These are phyloP conservation scores for Tolmerus cingulatus DNA, from an alignment of 2,888 invertebrate genomes.

Conservation along the genomic window DNA sequence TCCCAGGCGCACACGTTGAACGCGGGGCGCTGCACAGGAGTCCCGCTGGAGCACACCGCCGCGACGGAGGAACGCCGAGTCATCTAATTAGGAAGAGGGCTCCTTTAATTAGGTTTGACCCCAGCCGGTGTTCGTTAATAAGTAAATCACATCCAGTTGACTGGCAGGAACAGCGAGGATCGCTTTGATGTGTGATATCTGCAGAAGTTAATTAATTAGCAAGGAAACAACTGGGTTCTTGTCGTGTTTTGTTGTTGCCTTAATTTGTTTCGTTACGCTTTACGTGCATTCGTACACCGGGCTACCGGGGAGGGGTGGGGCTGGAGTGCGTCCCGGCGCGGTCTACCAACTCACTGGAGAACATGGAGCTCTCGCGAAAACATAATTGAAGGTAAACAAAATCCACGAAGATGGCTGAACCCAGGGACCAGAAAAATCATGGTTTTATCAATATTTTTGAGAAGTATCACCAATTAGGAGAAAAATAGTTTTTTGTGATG, in stretches of 20 bases:
- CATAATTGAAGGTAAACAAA: background rate
- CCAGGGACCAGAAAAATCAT: background rate
- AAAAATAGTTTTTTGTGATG: background rate
- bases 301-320: background rate
- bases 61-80: background rate
- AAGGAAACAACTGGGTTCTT: slow-evolving; percentile 32
- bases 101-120: slow-evolving; percentile 47
- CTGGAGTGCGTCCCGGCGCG: background rate
- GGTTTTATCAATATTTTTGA: background rate
- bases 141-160: slow-evolving; percentile 47
- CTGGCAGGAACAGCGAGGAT: slow-evolving; percentile 27
- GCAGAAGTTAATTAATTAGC: slow-evolving; percentile 47
- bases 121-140: slow-evolving; percentile 46
- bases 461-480: background rate
- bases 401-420: background rate
- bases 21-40: background rate
- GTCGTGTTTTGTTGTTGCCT: slow-evolving; percentile 18
- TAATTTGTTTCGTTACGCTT: slow-evolving; percentile 36
- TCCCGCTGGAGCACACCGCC: background rate
- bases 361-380: background rate
- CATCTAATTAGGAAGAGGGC: slow-evolving; percentile 46
- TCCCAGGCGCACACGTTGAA: background rate
- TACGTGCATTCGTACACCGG: slow-evolving; percentile 6
- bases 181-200: slow-evolving; percentile 47
- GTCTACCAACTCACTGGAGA: background rate